phyloP scores from a whole-genome alignment of 2,797 vertebrate species.

The Halcyon chelicuti region DNA sequence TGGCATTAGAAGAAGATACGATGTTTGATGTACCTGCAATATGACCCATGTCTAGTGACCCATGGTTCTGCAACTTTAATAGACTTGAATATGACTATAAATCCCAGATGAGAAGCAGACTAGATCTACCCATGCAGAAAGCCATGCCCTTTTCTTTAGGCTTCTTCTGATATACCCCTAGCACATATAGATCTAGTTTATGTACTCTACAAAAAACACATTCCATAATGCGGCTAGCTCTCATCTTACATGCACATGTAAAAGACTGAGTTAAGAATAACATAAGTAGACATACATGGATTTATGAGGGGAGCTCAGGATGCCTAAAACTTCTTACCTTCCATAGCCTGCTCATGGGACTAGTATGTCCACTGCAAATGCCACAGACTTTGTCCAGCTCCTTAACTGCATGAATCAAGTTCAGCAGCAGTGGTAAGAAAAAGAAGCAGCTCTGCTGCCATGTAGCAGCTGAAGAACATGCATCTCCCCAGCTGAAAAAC shows the following conservation, averaged over 20 bases:
- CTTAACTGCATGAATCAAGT: neutral
- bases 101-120: neutral
- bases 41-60: neutral
- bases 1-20: neutral
- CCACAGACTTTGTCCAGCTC: rapidly evolving
- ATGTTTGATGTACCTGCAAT: neutral
- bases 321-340: neutral
- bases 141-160: neutral
- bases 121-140: neutral
- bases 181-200: neutral
- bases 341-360: neutral
- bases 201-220: neutral
- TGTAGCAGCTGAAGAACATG: neutral
- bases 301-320: neutral
- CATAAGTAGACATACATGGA: neutral
- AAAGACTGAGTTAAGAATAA: neutral
- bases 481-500: neutral
- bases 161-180: neutral
- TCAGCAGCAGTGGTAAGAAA: neutral
- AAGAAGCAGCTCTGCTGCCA: neutral
- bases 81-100: neutral
- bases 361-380: neutral
- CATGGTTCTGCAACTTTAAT: neutral
- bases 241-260: neutral
- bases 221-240: neutral